Percentiles rank a stretch among this genome's conserved stretches.
phyloP scores from a whole-genome alignment of 2,888 invertebrate genomes.

The Salticus scenicus region DNA sequence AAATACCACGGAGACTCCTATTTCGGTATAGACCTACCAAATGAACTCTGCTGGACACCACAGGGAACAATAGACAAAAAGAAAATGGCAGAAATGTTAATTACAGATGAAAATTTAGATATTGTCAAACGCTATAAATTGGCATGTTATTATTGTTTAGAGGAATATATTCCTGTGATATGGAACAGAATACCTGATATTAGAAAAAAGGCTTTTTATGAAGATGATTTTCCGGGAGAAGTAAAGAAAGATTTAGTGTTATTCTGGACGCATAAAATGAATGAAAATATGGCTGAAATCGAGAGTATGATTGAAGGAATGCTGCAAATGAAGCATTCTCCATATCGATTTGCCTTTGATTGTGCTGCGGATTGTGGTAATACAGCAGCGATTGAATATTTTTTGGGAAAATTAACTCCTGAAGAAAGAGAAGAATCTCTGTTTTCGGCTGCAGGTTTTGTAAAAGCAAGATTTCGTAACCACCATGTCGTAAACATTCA shows the following conservation, averaged over 20 bases:
- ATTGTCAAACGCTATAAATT: constrained; percentile 14
- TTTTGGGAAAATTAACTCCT: constrained; percentile 53
- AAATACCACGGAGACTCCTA: neutral
- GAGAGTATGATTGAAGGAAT: neutral
- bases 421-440: constrained; percentile 43
- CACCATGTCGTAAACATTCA: constrained; percentile 5
- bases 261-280: no score
- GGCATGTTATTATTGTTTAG: constrained; percentile 18
- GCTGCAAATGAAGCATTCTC: neutral
- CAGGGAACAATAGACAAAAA: constrained; percentile 22
- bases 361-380: constrained; percentile 51
- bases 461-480: constrained; percentile 37
- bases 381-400: constrained; percentile 51
- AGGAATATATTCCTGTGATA: neutral
- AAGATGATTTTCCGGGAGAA: no score
- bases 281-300: neutral
- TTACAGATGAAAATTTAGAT: constrained; percentile 23
- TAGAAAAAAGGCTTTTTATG: no score
- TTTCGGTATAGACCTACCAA: neutral
- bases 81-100: constrained; percentile 14
- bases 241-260: no score
- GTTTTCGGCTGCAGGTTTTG: constrained; percentile 30
- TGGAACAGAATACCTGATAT: neutral
- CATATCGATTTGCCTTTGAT: constrained; percentile 49
- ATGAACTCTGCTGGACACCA: constrained; percentile 19